Evolutionary conservation across 2,797 vertebrate genomes (phyloP), one percentile per base, ranked within the genome.

Genomic region (Neosilurus hyrtlii): DNA sequence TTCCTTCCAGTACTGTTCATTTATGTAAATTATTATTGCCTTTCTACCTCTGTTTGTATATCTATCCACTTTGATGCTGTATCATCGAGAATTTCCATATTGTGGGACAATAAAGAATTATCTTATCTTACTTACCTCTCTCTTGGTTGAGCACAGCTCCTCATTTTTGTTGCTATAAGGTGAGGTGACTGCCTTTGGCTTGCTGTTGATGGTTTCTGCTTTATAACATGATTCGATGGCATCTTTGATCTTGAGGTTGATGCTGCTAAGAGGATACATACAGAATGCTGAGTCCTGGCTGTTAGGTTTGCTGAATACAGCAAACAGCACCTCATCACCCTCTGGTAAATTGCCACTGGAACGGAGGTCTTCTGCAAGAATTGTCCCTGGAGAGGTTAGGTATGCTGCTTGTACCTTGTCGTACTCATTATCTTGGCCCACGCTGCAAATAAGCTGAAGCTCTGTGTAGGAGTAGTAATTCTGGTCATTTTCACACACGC

Each of bases 381-480:
- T 86, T 0, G 78, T 16, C 0, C 94, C 94, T 0, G 94, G 89
- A 0, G 85, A 75, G 0, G 91, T 80, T 3, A 94, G 88, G 26
- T 91, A 92, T 0, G 91, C 93, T 18, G 94, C 78, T 26, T 81
- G 78, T 9, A 84, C 70, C 71, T 80, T 80, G 88, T 93, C 94
- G 90, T 90, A 93, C 77, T 81, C 90, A 86, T 93, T 93, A 35
- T 9, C 14, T 0, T 2, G 14, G 1, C n/a, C 43, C 18, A 2
- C 1, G 51, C 91, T 94, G 83, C 98, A 99, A 84, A 91, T 94
- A 80, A 99, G 93, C 90, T 96, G 96, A 92, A 98, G 95, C 91
- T 99, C 98, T 0, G 96, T 95, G 89, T 99, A 99, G 15, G 98
- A 99, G 87, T 95, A 97, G 59, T 99, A 99, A 24, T 87, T 88